Evolutionary conservation across 2,113 vertebrate genomes (phyloP), one percentile per base, ranked within the genome.

Genomic region (Mugil cephalus): DNA sequence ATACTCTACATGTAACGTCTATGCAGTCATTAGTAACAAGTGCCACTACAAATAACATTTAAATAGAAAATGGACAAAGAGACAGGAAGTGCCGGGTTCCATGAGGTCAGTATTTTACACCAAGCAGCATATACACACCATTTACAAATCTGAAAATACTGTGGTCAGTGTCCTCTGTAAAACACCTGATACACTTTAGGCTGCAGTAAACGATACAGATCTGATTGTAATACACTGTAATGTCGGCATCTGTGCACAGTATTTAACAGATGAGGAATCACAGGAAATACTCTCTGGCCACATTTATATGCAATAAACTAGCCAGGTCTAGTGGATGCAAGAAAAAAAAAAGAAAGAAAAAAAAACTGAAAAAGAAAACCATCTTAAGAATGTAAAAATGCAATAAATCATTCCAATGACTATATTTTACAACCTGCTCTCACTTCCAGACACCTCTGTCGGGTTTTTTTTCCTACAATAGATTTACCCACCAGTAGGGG

Each of bases 341-440:
- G 21, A 68, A 73, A 40, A 40, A 24, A 40, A 61, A 51, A 72
- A 68, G 69, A 40, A 40, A 24, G 24, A 61, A 51, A 72, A 71
- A 79, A 24, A 24, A 61, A 51, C 69, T n/a, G 11, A 55, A 38
- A 21, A 69, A 60, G 47, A 72, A 71, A 79, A 79, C 17, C 67
- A 77, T 80, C 61, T 54, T 15, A 71, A 80, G 63, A 84, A 80
- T 78, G 51, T 61, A 65, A 80, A 73, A 77, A 68, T 68, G 39
- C 10, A 69, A 77, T 83, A 80, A 88, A 79, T 84, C 56, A 86
- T 65, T 59, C 43, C 46, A 55, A 21, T 65, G 69, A 66, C 45
- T 62, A 60, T 74, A 40, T 79, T 85, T 77, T 80, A 79, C 35
- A 17, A 63, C 67, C 47, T 51, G 46, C 53, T 51, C 61, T 69